Conservation (phyloP, 1,140 invertebrate genomes). For the Paraescarpia echinospica region DNA sequence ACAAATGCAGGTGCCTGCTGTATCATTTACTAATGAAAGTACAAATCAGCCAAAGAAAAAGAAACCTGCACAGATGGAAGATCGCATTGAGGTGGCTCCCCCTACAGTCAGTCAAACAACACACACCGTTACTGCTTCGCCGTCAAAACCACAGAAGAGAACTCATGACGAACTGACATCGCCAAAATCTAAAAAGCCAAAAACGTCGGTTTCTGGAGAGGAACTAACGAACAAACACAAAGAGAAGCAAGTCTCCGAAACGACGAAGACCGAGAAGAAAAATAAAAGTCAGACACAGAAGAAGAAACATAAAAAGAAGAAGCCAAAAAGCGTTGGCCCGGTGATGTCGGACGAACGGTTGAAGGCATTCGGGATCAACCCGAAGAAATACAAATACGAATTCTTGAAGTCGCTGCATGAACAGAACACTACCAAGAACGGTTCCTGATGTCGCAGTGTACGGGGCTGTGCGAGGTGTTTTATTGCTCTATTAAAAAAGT, state of each 20-base stretch:
- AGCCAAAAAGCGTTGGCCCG: conserved; percentile 22
- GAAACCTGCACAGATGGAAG: background rate
- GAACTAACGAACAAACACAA: conserved; percentile 30
- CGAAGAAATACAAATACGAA: conserved; percentile 76
- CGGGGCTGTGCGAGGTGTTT: background rate
- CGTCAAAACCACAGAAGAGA: background rate
- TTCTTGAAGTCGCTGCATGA: conserved; percentile 27
- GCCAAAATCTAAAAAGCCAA: background rate
- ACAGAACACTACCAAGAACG: background rate
- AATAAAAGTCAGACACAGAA: conserved; percentile 32
- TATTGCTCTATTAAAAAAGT: background rate
- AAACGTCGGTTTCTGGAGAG: background rate
- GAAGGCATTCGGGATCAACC: conserved; percentile 87
- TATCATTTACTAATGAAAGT: background rate
- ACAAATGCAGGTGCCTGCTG: background rate
- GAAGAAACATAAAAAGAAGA: conserved; percentile 38
- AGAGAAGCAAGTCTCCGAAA: conserved; percentile 25
- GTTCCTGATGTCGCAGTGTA: background rate
- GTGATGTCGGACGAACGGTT: conserved; percentile 72
- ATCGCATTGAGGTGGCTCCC: background rate
- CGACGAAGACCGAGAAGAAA: background rate
- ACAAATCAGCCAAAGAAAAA: background rate
- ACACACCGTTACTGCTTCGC: background rate
- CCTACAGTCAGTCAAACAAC: background rate
- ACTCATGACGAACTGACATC: background rate